Percentiles rank a stretch among this genome's conserved stretches.
Conservation (phyloP, 2,888 invertebrate genomes). For the Hyles lineata region DNA sequence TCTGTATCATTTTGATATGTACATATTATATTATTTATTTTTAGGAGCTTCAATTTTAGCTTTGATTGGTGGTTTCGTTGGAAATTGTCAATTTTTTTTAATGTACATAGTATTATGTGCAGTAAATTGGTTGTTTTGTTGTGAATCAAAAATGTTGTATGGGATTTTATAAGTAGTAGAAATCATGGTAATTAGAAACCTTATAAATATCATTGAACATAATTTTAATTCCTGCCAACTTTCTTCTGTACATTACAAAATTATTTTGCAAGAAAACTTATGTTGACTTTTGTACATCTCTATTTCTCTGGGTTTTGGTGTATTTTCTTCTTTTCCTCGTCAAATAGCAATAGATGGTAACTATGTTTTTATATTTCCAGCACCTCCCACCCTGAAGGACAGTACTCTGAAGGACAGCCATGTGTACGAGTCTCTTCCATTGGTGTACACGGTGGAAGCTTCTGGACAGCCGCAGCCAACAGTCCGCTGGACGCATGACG, state of each 20-base stretch:
- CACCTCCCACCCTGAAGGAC: conserved; percentile 89
- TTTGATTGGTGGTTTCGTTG: conserved; percentile 43
- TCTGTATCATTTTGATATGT: conserved; percentile 46
- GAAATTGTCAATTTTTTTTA: conserved; percentile 29
- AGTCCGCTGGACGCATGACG: conserved; percentile 92
- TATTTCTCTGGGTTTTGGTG: not conserved
- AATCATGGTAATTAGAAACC: not conserved
- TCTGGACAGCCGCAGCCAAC: conserved; percentile 91
- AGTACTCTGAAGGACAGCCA: conserved; percentile 90
- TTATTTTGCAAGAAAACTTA: not conserved
- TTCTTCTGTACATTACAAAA: not conserved
- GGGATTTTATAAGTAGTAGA: not conserved
- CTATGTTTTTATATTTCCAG: conserved; percentile 61
- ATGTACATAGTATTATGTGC: conserved; percentile 31
- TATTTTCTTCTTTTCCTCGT: not conserved
- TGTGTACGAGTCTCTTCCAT: conserved; percentile 92
- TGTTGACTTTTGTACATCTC: not conserved
- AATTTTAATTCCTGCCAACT: not conserved
- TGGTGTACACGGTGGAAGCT: conserved; percentile 91
- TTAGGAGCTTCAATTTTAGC: conserved; percentile 56
- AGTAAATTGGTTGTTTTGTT: not conserved
- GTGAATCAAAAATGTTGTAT: not conserved
- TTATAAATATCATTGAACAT: not conserved
- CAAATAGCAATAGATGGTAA: not conserved
- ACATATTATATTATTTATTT: conserved; percentile 56